Evolutionary conservation across 2,888 invertebrate genomes (phyloP), one percentile per base, ranked within the genome.

Genomic region (Caenorhabditis zanzibari): DNA sequence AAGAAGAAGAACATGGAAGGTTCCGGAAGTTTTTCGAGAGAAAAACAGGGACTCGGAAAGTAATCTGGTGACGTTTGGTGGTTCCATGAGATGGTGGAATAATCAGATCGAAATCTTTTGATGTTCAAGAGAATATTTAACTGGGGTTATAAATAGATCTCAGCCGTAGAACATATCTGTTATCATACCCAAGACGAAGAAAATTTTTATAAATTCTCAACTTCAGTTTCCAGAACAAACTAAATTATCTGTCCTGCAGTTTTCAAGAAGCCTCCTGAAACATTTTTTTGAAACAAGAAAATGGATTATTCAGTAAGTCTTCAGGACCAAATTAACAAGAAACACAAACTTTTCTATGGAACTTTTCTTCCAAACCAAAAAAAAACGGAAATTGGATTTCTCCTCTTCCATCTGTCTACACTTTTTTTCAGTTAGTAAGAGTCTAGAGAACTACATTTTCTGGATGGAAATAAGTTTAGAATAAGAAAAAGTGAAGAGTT

Each of bases 381-480:
- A 26, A 22, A 63, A 61, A 61, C 64, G 74, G 56, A 64, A 74
- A 74, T 63, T 63, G 63, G 73, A 73, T 73, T 73, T 49, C 52
- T 35, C 35, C 26, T 63, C 35, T 47, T 66, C 35, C 26, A 10
- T 41, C 26, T 14, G 10, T 58, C n/a, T n/a, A n/a, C n/a, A 12
- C 32, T 6, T 28, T 41, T 28, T 59, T 14, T 59, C 10, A 28
- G 19, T 19, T 47, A 28, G 12, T 38, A 52, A n/a, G 19, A 35
- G 38, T 38, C 5, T 32, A 52, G 26, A 74, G 72, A 61, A 72
- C 72, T 72, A 72, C 61, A 74, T 66, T 75, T 66, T 66, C 38
- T 38, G 2, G 64, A 19, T 44, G 58, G 71, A 56, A 71, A 44
- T 47, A 59, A 56, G 58, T 66, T 49, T 52, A 58, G 58, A 71